A percentile compares a stretch with the other conserved stretches of the same genome.
Evolutionary conservation across 1,140 invertebrate species (phyloP).

Genomic region (Propsilocerus akamusi): DNA sequence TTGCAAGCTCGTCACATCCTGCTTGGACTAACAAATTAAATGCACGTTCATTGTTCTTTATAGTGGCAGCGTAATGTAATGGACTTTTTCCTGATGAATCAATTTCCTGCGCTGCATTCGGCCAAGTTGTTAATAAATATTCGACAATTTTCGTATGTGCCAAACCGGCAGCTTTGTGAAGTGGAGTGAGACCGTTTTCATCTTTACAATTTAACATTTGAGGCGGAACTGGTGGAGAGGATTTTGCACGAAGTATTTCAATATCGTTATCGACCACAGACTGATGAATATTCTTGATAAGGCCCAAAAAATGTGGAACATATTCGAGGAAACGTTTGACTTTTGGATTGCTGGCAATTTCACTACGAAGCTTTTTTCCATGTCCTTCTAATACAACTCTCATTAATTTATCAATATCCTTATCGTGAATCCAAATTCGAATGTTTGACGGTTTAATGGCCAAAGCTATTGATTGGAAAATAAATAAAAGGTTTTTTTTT

Average conservation of each 20-base stretch:
- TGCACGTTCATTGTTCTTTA: conserved; percentile 46
- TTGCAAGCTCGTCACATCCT: conserved; percentile 56
- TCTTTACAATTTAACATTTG: conserved; percentile 62
- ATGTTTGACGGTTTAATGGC: conserved; percentile 71
- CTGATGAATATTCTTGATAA: conserved; percentile 62
- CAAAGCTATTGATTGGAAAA: conserved; percentile 28
- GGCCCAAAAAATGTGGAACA: conserved; percentile 76
- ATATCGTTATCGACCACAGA: conserved; percentile 57
- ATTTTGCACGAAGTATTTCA: conserved; percentile 41
- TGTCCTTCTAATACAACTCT: conserved; percentile 76
- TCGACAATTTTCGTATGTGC: conserved; percentile 50
- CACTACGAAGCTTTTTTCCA: conserved; percentile 55
- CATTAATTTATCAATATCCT: conserved; percentile 62
- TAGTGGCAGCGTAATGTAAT: conserved; percentile 71
- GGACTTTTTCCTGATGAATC: conserved; percentile 77
- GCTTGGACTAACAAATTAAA: conserved; percentile 53
- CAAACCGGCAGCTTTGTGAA: conserved; percentile 70
- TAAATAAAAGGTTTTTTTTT: conserved; percentile 10
- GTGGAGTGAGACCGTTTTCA: conserved; percentile 52
- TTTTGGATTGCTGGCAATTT: conserved; percentile 62
- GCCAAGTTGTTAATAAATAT: conserved; percentile 49
- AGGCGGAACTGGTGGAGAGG: conserved; percentile 46
- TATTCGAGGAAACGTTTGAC: conserved; percentile 66
- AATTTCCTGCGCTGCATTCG: conserved; percentile 39
- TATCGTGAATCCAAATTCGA: conserved; percentile 80